Evolutionary conservation across 2,888 invertebrate species (phyloP).

Genomic region (Unio delphinus): DNA sequence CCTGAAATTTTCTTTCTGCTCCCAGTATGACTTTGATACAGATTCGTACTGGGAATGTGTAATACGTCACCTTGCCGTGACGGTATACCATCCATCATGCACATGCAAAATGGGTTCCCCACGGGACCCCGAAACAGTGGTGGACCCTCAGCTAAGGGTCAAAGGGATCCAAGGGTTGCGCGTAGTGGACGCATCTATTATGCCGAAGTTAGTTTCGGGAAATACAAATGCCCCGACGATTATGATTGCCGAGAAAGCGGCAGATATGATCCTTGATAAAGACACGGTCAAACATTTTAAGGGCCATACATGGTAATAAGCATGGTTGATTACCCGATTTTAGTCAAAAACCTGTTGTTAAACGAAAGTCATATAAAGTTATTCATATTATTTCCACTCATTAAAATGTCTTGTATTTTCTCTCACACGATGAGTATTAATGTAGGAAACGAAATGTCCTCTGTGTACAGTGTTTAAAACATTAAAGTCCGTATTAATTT

Average conservation of each 20-base stretch:
- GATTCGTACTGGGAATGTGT: conserved; percentile 39
- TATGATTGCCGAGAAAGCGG: conserved; percentile 25
- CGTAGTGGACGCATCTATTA: conserved; percentile 19
- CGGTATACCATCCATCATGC: conserved; percentile 78
- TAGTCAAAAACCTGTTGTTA: no score
- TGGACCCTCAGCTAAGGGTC: conserved; percentile 75
- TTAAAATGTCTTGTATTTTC: no score
- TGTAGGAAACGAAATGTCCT: no score
- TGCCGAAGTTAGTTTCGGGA: conserved; percentile 17
- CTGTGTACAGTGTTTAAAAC: no score
- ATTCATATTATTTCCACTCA: no score
- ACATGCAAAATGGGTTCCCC: conserved; percentile 80
- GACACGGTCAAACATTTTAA: no score
- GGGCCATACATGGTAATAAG: no score
- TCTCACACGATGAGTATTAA: no score
- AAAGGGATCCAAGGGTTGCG: conserved; percentile 18
- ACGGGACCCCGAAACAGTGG: conserved; percentile 75
- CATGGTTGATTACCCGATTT: no score
- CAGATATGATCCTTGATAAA: conserved; percentile 12
- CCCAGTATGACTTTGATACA: conserved; percentile 13
- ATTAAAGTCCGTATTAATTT: no score
- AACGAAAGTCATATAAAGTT: no score
- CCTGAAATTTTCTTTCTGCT: conserved; percentile 17
- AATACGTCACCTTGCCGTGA: conserved; percentile 15
- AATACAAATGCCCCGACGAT: conserved; percentile 22